Evolutionary conservation across 30 jellyfish, hydroid and myxozoan species (phyloP).

Genomic region (Hydra vulgaris): DNA sequence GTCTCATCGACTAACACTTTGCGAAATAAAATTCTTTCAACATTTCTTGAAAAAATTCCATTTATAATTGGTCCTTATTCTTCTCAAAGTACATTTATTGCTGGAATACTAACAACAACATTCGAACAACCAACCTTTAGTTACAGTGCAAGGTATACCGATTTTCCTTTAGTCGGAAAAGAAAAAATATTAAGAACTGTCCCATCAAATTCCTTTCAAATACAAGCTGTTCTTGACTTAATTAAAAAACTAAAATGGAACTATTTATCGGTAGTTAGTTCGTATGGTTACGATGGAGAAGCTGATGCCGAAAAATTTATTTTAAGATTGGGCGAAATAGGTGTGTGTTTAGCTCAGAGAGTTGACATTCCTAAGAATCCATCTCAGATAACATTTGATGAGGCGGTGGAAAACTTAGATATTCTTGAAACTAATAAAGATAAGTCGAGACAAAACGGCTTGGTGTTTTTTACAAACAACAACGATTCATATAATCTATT

Average conservation of each 20-base stretch:
- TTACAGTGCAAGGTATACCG: not conserved
- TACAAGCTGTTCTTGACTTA: slow-evolving; percentile 43
- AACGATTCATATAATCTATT: slow-evolving; percentile 47
- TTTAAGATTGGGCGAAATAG: not conserved
- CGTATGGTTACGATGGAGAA: slow-evolving; percentile 56
- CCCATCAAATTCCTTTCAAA: slow-evolving; percentile 52
- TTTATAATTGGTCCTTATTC: slow-evolving; percentile 27
- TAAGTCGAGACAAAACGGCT: slow-evolving; percentile 6
- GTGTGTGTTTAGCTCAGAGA: slow-evolving; percentile 33
- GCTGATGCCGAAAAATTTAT: slow-evolving; percentile 30
- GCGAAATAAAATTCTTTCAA: not conserved
- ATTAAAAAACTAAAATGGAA: slow-evolving; percentile 47
- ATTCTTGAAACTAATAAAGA: not conserved
- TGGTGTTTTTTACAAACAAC: slow-evolving; percentile 39
- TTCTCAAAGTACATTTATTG: slow-evolving; percentile 9
- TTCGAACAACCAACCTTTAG: slow-evolving; percentile 1
- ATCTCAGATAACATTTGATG: not conserved
- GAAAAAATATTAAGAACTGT: slow-evolving; percentile 31
- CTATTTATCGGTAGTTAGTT: slow-evolving; percentile 38
- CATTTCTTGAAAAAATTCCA: not conserved
- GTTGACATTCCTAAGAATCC: slow-evolving; percentile 24
- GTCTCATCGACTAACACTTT: not conserved
- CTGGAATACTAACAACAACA: slow-evolving; percentile 6
- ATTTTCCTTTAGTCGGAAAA: not conserved
- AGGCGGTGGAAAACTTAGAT: not conserved